Evolutionary conservation across 2,888 invertebrate species (phyloP).

Genomic region (Lithophane semibrunnea): DNA sequence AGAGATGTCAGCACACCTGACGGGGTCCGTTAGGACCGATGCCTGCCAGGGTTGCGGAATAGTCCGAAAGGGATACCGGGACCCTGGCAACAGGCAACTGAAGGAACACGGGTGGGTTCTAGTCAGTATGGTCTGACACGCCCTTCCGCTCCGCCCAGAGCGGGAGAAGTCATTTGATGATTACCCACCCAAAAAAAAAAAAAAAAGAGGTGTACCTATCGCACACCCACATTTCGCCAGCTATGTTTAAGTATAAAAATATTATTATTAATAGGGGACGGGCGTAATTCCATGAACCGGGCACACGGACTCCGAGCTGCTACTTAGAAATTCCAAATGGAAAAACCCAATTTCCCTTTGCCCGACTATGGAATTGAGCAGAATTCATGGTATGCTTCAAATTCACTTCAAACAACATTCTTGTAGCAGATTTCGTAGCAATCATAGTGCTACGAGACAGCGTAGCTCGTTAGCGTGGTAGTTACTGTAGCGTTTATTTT

Average conservation of each 20-base stretch:
- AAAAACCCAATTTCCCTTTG: background rate
- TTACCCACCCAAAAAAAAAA: too few species aligned
- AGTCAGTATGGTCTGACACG: too few species aligned
- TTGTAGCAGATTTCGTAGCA: constrained; percentile 35
- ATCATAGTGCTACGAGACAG: constrained; percentile 28
- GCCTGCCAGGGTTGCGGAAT: too few species aligned
- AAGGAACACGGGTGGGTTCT: too few species aligned
- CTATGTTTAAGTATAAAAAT: background rate
- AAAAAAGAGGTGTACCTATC: too few species aligned
- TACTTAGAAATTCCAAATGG: background rate
- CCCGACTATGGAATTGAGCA: background rate
- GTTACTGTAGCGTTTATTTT: constrained; percentile 5
- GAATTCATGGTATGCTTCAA: background rate
- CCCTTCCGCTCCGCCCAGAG: too few species aligned
- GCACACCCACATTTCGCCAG: background rate
- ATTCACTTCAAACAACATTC: background rate
- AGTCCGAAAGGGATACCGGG: too few species aligned
- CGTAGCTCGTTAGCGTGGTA: constrained; percentile 36
- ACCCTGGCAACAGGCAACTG: too few species aligned
- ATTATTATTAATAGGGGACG: background rate
- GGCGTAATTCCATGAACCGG: background rate
- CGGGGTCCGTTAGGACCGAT: too few species aligned
- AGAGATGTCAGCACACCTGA: too few species aligned
- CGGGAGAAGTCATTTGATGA: too few species aligned
- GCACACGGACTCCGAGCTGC: background rate